Evolutionary conservation across 2,797 vertebrate genomes (phyloP), one percentile per base, ranked within the genome.

Genomic region (Sylvia borin): DNA sequence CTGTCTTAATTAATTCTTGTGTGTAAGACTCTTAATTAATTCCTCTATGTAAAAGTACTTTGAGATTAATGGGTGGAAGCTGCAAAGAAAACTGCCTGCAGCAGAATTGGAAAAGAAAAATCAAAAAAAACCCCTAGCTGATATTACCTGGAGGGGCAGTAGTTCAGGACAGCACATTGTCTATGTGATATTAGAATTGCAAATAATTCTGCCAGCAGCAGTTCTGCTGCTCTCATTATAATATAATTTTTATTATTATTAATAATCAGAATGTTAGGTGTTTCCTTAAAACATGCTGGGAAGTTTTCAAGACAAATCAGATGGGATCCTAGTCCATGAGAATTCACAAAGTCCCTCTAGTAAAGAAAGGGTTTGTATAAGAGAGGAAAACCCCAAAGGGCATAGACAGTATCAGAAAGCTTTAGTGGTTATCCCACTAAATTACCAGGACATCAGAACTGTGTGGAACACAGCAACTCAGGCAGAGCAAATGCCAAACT

Each of bases 1-100:
- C 92, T 86, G 62, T 84, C 92, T 96, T 95, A 94, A 96, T 96
- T 96, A 96, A 93, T 93, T 95, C 54, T 77, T 73, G 50, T 76
- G 65, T 88, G 43, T 45, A 60, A 81, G 62, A 79, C 17, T 90
- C 85, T 96, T 93, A 97, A 97, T 96, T 90, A 96, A 97, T 96
- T 96, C 42, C 36, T 94, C 55, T 67, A 0, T 81, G 40, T 86
- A 92, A 86, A 92, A 93, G 43, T 75, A 76, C 82, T 93, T 93
- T n/a, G 70, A 96, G 82, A 83, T 94, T 96, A 95, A 85, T 85
- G 87, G 54, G 83, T 94, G 88, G 85, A 96, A 92, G 73, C 89
- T 81, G 89, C 87, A 94, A 90, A 95, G 82, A 71, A 92, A 97
- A 92, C 51, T 88, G 87, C 95, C 85, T 75, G 66, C 79, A 95